Base-by-base conservation (phyloP, 2,888 invertebrate genomes). In the Leucophora obtusa region DNA sequence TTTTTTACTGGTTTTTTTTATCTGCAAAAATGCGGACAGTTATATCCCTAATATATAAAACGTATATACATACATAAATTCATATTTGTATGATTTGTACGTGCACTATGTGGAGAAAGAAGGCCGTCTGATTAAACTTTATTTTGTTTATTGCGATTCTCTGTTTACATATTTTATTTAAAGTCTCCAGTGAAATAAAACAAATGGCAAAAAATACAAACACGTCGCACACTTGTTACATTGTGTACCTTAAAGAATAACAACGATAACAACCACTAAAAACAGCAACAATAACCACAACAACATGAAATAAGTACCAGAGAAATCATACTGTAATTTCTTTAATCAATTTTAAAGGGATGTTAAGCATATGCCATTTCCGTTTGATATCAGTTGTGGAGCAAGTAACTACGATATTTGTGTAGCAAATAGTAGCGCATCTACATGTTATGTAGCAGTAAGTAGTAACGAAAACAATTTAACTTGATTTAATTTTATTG, bases 321-420 rank as follows among this genome's bases (percentile, higher is more conserved):
- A 38, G 28, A 38, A 38, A 38, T 38, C 11, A 38, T 38, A 38
- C 38, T 50, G 10, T 21, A 51, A 59, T 51, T 65, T 60, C 62
- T 62, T 21, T 47, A 18, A 5, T 24, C 53, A 38, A n/a, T 21
- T 58, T 58, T n/a, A 63, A 63, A 43, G 65, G 43, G 63, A 63
- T 63, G 21, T 72, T 50, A 38, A 62, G 65, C 63, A 51, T 47
- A 63, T 72, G 56, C 63, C 72, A 63, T 65, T 72, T 72, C 63
- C 63, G 72, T 59, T 68, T 66, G 53, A 59, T 74, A 74, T 60
- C 47, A 68, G 28, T 28, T 28, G 28, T 28, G 28, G 28, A 28
- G 38, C 38, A 38, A 38, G 38, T 38, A 11, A 38, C 10, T 38
- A 35, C n/a, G n/a, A n/a, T n/a, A n/a, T 3, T 35, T 35, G 8